phyloP scores from a whole-genome alignment of 2,888 invertebrate species.

The Cecidostiba fungosa region DNA sequence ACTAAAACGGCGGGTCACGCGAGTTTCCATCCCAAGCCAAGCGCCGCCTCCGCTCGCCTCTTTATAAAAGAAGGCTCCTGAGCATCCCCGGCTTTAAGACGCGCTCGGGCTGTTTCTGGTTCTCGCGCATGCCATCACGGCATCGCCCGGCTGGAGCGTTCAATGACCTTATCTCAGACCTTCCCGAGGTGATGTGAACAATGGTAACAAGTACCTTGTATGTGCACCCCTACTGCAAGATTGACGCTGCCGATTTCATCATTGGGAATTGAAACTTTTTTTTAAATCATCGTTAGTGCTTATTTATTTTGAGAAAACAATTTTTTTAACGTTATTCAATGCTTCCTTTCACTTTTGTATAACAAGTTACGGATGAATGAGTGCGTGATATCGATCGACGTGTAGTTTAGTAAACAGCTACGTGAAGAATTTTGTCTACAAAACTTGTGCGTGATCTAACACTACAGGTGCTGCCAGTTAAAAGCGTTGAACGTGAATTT shows the following conservation, averaged over 20 bases:
- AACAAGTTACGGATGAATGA: not conserved
- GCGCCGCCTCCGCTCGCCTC: conserved; percentile 79
- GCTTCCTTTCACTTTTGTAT: not conserved
- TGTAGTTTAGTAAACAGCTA: conserved; percentile 31
- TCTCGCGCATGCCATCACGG: conserved; percentile 85
- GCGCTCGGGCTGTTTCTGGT: conserved; percentile 86
- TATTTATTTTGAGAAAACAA: conserved; percentile 17
- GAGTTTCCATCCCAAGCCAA: conserved; percentile 86
- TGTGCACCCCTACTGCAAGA: conserved; percentile 89
- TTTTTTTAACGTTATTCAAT: not conserved
- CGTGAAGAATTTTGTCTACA: conserved; percentile 31
- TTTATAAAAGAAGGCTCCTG: conserved; percentile 65
- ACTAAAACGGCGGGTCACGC: conserved; percentile 88
- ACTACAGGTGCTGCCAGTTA: conserved; percentile 23
- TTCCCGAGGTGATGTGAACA: conserved; percentile 85
- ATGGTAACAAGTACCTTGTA: conserved; percentile 83
- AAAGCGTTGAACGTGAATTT: conserved; percentile 34
- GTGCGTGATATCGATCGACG: conserved; percentile 24
- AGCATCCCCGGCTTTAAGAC: conserved; percentile 82
- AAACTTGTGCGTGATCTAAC: conserved; percentile 39
- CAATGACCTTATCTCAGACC: conserved; percentile 88
- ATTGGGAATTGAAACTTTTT: conserved; percentile 70
- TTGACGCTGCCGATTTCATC: conserved; percentile 85
- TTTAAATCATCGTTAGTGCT: not conserved
- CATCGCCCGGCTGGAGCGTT: conserved; percentile 88